These are phyloP conservation scores for Dinocampus coccinellae DNA, from an alignment of 2,888 invertebrate genomes.

Conservation along the genomic window DNA sequence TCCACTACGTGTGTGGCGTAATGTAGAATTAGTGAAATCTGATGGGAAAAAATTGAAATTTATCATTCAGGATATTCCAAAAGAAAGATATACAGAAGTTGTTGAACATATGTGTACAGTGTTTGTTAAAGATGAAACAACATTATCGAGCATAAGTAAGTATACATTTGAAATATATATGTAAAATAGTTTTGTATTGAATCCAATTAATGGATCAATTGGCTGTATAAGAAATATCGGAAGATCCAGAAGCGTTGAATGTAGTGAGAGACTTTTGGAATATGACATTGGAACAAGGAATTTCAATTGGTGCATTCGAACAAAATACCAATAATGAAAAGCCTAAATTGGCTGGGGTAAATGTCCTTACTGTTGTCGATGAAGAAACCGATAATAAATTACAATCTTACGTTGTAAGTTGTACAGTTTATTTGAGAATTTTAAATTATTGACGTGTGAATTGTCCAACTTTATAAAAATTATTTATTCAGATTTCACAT, in stretches of 20 bases:
- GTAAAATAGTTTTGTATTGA: background rate
- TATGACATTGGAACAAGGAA: constrained; percentile 55
- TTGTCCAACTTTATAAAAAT: background rate
- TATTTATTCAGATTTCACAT: background rate
- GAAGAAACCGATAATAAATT: constrained; percentile 24
- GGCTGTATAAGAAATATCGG: constrained; percentile 17
- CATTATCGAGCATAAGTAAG: constrained; percentile 52
- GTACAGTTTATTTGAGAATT: background rate
- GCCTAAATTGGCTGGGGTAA: constrained; percentile 64
- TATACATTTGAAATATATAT: constrained; percentile 3
- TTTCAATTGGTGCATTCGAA: constrained; percentile 63
- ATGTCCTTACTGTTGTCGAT: constrained; percentile 41
- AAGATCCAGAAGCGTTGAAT: constrained; percentile 5
- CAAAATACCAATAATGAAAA: constrained; percentile 58
- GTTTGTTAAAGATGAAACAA: constrained; percentile 56
- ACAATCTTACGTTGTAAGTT: constrained; percentile 40
- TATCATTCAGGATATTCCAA: constrained; percentile 60
- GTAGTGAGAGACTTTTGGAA: constrained; percentile 50
- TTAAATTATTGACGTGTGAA: background rate
- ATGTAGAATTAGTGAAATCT: constrained; percentile 47
- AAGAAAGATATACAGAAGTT: constrained; percentile 57
- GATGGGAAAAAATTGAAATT: constrained; percentile 52
- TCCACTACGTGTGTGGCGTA: constrained; percentile 57
- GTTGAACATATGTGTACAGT: constrained; percentile 52
- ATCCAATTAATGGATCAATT: background rate